These are phyloP conservation scores for Pogonus chalceus DNA, from an alignment of 1,140 invertebrate genomes.

Conservation along the genomic window DNA sequence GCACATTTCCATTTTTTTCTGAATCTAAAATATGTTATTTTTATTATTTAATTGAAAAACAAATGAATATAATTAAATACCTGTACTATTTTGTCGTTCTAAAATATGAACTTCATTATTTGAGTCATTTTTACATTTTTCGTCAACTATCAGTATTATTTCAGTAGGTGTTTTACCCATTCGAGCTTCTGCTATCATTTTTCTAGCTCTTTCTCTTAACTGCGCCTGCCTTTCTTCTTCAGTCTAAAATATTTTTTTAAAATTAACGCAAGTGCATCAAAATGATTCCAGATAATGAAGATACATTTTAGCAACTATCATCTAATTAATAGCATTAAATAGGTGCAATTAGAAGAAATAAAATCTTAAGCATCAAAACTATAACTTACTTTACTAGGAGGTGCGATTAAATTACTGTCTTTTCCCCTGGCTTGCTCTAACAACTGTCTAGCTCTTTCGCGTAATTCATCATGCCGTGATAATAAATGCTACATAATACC, in stretches of 20 bases:
- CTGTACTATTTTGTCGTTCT: conserved; percentile 1
- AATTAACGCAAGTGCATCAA: no score
- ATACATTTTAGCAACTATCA: no score
- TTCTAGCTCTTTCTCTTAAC: conserved; percentile 74
- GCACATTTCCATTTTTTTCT: conserved; percentile 23
- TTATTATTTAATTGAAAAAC: neutral
- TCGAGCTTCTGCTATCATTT: conserved; percentile 80
- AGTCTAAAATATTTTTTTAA: conserved; percentile 41
- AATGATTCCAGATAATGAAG: no score
- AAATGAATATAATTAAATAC: neutral
- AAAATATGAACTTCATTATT: neutral
- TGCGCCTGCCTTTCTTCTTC: conserved; percentile 79
- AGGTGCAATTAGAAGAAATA: no score
- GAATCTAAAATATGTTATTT: conserved; percentile 12
- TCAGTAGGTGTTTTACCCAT: conserved; percentile 40
- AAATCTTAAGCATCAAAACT: no score
- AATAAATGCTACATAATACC: conserved; percentile 49
- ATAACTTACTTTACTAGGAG: conserved; percentile 39
- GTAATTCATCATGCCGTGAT: conserved; percentile 72
- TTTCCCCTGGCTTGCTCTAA: conserved; percentile 56
- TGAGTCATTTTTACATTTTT: neutral
- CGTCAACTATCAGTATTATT: conserved; percentile 19
- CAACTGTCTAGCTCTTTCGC: conserved; percentile 81
- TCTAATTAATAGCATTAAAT: no score
- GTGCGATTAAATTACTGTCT: conserved; percentile 24